Evolutionary conservation across 2,888 invertebrate species (phyloP), one percentile per base, ranked within the genome.

Genomic region (Anthophora plumipes): DNA sequence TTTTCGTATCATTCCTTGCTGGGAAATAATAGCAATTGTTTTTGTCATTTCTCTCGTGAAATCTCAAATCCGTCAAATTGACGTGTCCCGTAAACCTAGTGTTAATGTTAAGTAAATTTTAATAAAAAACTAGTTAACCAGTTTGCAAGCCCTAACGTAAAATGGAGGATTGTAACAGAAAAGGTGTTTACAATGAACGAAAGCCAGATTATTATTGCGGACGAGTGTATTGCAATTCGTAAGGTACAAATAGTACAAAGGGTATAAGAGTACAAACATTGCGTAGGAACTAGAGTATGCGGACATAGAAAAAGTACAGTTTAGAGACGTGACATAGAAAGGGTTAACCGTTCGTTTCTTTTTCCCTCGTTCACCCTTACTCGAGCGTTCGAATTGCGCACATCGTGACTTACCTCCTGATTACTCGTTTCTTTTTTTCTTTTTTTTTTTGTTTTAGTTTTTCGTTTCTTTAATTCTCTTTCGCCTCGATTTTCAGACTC

Each of bases 231-330:
- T 93, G 92, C 92, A 91, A 92, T 92, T 93, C 88, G 90, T 91
- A 91, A 92, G 92, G 92, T 93, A 93, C 92, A 93, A 93, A 93
- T 91, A 92, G 92, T 93, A 92, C 90, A 93, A 92, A 93, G 93
- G 92, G 90, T 93, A 93, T 92, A 91, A 92, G 92, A 92, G 92
- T 93, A 93, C 92, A 92, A 93, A 93, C 91, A 92, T 92, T 91
- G 92, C 92, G 88, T 93, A 93, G 93, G 93, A 93, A 93, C 92
- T 93, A 92, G 92, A 91, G 88, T 90, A 92, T 92, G 91, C 90
- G 92, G 92, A 93, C 92, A 93, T 92, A 90, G 91, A 92, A 91
- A 92, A 91, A 92, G 90, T 89, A 92, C 90, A 91, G 90, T 90
- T 88, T 91, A 90, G 86, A 91, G 80, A 88, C 82, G 80, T 85